Percentiles rank a stretch among this genome's conserved stretches.
These are phyloP conservation scores for Oreochromis tanganicae DNA, from an alignment of 2,113 vertebrate genomes.

Conservation along the genomic window DNA sequence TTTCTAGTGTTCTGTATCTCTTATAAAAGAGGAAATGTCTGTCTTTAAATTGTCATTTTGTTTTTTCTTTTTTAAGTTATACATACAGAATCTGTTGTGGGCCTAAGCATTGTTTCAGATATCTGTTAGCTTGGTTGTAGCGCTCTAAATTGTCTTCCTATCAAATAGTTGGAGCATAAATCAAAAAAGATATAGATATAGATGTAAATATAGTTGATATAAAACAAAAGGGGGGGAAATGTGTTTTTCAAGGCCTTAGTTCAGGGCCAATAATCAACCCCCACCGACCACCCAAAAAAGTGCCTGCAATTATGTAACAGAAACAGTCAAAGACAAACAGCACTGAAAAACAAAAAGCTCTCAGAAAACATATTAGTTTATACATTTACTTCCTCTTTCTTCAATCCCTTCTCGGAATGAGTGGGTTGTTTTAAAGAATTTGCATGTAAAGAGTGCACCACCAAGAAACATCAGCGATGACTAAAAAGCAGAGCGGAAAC, in stretches of 20 bases:
- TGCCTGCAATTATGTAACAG: neutral
- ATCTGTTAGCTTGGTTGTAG: neutral
- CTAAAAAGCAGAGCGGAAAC: conserved; percentile 49
- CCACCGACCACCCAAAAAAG: neutral
- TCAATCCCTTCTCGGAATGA: neutral
- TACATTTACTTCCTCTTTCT: neutral
- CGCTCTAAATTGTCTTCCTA: neutral
- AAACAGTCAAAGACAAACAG: neutral
- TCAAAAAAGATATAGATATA: neutral
- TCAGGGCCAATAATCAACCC: neutral
- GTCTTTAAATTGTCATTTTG: conserved; percentile 48
- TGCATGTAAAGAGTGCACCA: neutral
- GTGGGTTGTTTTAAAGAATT: neutral
- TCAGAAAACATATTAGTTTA: neutral
- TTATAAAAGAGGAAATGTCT: conserved; percentile 49
- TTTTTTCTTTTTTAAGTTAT: conserved; percentile 25
- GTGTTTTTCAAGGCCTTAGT: neutral
- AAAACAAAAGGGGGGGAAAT: rapidly evolving
- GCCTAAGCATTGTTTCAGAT: neutral
- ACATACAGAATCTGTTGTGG: neutral
- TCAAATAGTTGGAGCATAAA: neutral
- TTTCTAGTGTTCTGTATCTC: neutral
- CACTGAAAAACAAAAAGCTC: neutral
- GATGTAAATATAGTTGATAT: neutral
- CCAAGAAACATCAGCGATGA: neutral